These are phyloP conservation scores for Drosophila ogumai DNA, from an alignment of 1,140 invertebrate species.

Conservation along the genomic window DNA sequence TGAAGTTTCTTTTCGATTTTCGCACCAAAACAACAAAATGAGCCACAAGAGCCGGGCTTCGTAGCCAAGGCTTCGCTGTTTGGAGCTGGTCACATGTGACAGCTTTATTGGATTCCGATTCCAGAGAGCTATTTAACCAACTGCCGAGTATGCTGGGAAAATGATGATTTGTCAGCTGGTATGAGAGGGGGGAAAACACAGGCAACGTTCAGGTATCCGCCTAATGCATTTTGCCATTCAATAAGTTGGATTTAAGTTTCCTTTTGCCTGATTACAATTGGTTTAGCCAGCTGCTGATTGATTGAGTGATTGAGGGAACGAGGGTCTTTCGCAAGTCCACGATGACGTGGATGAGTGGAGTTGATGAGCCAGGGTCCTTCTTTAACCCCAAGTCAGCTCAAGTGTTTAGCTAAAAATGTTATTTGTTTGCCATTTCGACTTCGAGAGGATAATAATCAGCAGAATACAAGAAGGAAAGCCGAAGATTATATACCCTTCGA, in stretches of 20 bases:
- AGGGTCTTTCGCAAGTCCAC: not conserved
- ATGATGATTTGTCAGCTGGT: slow-evolving; percentile 74
- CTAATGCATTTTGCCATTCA: slow-evolving; percentile 73
- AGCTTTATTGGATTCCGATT: slow-evolving; percentile 82
- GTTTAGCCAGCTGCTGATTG: slow-evolving; percentile 80
- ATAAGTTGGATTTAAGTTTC: slow-evolving; percentile 51
- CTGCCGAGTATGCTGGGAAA: slow-evolving; percentile 56
- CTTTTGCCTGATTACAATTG: slow-evolving; percentile 60
- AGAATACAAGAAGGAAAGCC: not conserved
- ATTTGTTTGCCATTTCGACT: slow-evolving; percentile 37
- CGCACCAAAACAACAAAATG: slow-evolving; percentile 73
- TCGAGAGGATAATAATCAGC: slow-evolving; percentile 35
- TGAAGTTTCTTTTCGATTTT: slow-evolving; percentile 78
- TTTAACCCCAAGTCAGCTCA: slow-evolving; percentile 8
- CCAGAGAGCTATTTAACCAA: slow-evolving; percentile 72
- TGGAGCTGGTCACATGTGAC: slow-evolving; percentile 69
- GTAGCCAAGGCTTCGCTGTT: slow-evolving; percentile 40
- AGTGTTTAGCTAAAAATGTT: slow-evolving; percentile 41
- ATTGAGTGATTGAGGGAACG: slow-evolving; percentile 68
- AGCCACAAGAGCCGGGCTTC: slow-evolving; percentile 38
- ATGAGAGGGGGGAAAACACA: slow-evolving; percentile 1
- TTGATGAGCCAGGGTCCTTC: slow-evolving; percentile 37
- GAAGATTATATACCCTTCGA: not conserved
- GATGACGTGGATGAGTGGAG: slow-evolving; percentile 26
- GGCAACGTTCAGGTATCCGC: slow-evolving; percentile 39